Base-by-base conservation (phyloP, 2,797 vertebrate genomes). In the Eulemur mongoz region DNA sequence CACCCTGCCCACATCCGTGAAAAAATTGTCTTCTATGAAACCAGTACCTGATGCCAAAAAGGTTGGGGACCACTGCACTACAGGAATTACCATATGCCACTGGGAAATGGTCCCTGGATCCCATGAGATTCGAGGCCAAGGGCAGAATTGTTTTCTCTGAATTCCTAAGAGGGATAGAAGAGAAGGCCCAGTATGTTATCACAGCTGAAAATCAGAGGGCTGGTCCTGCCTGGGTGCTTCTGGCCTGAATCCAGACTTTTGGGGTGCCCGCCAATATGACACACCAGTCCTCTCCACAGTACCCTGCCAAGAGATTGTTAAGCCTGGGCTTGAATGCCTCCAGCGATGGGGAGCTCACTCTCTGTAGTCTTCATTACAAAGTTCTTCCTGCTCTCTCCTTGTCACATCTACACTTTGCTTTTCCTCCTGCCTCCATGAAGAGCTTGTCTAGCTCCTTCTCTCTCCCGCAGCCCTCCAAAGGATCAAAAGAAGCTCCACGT, bases 31-130 rank as follows among this genome's bases (percentile, higher is more conserved):
- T 25, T 57, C 54, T 22, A 57, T 57, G 22, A 57, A 57, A 57
- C 54, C 22, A 23, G 54, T 4, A 57, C 54, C 54, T 10, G 9
- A 9, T 23, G 54, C 54, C 54, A 23, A 57, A 57, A 57, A 4
- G 52, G 22, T 10, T 57, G 54, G 9, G 54, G 54, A 57, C 54
- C 22, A 57, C 54, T 57, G 9, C 94, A 97, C 80, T 83, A 73
- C 96, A 25, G 11, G 48, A n/a, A 61, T n/a, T 23, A 69, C 54
- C 88, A 17, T 32, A 40, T 1, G 7, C 40, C 10, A 0, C 1
- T 27, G 11, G 22, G 63, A 38, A 15, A 20, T 0, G 0, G 5
- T 65, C 32, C 63, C 67, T 30, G 11, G 23, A 52, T 2, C 13
- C 7, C 50, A n/a, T 2, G 48, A 80, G 18, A 25, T 32, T 65